A percentile compares a stretch with the other conserved stretches of the same genome.
Evolutionary conservation across 1,140 invertebrate genomes (phyloP).

Genomic region (Drosophila sturtevanti): DNA sequence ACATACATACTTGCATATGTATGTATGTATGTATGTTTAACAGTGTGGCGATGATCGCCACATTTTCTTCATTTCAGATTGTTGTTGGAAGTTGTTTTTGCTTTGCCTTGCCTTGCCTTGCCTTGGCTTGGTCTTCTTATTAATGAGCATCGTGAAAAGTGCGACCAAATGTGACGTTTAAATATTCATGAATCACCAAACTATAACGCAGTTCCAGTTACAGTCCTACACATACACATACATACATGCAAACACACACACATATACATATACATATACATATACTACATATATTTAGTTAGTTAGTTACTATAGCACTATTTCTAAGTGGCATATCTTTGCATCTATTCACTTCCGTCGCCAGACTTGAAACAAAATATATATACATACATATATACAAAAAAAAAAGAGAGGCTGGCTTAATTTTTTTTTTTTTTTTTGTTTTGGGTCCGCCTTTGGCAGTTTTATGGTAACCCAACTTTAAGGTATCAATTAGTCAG

Average conservation of each 20-base stretch:
- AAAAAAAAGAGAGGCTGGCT: background rate
- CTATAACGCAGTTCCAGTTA: background rate
- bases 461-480: background rate
- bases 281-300: too few relatives aligned
- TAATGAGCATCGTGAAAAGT: slow-evolving; percentile 82
- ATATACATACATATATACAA: background rate
- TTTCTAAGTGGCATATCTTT: background rate
- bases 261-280: too few relatives aligned
- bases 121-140: slow-evolving; percentile 64
- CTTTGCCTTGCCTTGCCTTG: too few relatives aligned
- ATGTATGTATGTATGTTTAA: background rate
- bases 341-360: slow-evolving; percentile 8
- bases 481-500: slow-evolving; percentile 2
- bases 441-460: background rate
- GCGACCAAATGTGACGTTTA: slow-evolving; percentile 83
- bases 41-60: slow-evolving; percentile 55
- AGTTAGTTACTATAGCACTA: background rate
- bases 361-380: background rate
- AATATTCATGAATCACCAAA: slow-evolving; percentile 59
- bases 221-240: background rate
- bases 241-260: background rate
- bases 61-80: slow-evolving; percentile 73
- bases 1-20: background rate
- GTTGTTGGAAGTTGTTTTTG: slow-evolving; percentile 28
- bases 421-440: slow-evolving; percentile 1